Base-by-base conservation (phyloP, 2,113 vertebrate species). In the Triplophysa tibetana region DNA sequence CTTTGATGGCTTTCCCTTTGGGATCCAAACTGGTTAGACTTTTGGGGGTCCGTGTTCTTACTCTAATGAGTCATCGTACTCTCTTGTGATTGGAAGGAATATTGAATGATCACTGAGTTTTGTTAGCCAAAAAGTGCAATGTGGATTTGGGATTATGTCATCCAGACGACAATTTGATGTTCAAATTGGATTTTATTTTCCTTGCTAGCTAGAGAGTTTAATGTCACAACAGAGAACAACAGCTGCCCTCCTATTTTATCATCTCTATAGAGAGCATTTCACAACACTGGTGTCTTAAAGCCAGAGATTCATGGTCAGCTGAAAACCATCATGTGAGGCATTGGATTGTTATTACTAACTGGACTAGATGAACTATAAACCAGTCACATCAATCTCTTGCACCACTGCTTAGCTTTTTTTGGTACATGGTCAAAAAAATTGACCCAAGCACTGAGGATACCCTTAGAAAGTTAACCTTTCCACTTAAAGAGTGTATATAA, bases 271-370 rank as follows among this genome's bases (percentile, higher is more conserved):
- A 33, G 12, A 43, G 19, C 13, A 74, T 60, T 7, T 77, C 60
- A 19, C 17, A 65, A 24, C 24, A 16, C 67, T 24, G n/a, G 67
- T 70, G 75, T 70, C 9, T 41, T 19, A 58, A 43, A 58, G 54
- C 74, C 14, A 77, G 48, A 45, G 79, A 84, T 84, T 17, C 52
- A 77, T 81, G 24, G 74, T 24, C 74, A 83, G 52, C 5, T 61
- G 72, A 82, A 81, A 83, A 66, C 2, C 50, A 48, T 87, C 76
- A 41, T 77, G 41, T 56, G 64, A 41, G 68, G 69, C 80, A 64
- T 50, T 19, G 4, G 26, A 1, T n/a, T 61, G 81, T 87, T 86
- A 33, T 38, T 75, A 3, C 68, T 86, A 81, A 65, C 79, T 76
- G 11, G 19, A 17, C 16, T 0, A 24, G 4, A 2, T 29, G 43